Evolutionary conservation across 2,888 invertebrate genomes (phyloP).

Genomic region (Chironomus riparius): DNA sequence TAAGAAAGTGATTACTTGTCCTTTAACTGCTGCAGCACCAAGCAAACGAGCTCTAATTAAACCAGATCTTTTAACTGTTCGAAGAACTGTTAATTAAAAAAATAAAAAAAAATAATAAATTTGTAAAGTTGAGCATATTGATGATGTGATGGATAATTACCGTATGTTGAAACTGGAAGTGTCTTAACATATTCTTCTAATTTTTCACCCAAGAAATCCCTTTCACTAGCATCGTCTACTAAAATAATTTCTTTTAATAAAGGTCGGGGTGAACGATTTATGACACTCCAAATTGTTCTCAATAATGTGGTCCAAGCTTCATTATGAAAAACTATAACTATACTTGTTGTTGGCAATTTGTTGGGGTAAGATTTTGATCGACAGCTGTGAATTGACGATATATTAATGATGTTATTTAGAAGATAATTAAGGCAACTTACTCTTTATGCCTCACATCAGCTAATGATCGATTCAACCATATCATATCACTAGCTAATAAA

Average conservation of each 20-base stretch:
- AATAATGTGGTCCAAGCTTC: slow-evolving; percentile 97
- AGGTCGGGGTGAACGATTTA: slow-evolving; percentile 82
- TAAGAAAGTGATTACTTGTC: slow-evolving; percentile 43
- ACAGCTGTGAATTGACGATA: slow-evolving; percentile 49
- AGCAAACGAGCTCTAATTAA: slow-evolving; percentile 89
- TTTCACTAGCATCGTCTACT: slow-evolving; percentile 95
- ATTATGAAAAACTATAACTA: slow-evolving; percentile 98
- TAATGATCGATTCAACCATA: slow-evolving; percentile 89
- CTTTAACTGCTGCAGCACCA: slow-evolving; percentile 81
- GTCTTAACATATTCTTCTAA: slow-evolving; percentile 82
- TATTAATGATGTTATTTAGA: slow-evolving; percentile 6
- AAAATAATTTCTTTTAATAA: slow-evolving; percentile 90
- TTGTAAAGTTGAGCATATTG: too few relatives aligned
- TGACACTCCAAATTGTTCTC: slow-evolving; percentile 93
- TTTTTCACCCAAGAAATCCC: slow-evolving; percentile 80
- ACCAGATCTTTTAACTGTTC: slow-evolving; percentile 89
- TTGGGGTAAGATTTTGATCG: slow-evolving; percentile 68
- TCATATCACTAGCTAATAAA: slow-evolving; percentile 93
- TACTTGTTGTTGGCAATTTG: slow-evolving; percentile 82
- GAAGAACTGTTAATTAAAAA: slow-evolving; percentile 51
- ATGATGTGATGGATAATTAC: neutral
- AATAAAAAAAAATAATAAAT: too few relatives aligned
- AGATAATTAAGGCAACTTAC: slow-evolving; percentile 48
- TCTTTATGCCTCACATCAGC: slow-evolving; percentile 88
- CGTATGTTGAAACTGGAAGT: slow-evolving; percentile 69